A percentile compares a stretch with the other conserved stretches of the same genome.
Conservation (phyloP, 2,113 vertebrate species). For the Cnemophilus loriae region DNA sequence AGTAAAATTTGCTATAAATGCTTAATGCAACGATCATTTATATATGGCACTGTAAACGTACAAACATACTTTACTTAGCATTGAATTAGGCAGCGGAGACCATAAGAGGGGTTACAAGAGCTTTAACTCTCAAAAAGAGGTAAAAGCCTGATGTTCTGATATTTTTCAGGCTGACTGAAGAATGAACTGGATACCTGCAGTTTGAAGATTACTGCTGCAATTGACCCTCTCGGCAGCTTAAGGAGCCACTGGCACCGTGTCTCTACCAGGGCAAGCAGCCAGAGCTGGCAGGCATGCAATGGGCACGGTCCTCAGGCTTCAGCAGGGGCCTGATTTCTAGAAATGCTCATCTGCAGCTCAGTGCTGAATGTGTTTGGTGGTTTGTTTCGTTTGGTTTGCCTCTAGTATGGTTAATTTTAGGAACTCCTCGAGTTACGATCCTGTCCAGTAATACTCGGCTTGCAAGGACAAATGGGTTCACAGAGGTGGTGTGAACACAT, state of each 20-base stretch:
- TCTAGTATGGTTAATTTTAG: fast-evolving
- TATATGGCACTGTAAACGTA: slow-evolving; percentile 3
- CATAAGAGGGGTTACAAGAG: not conserved
- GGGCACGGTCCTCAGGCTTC: not conserved
- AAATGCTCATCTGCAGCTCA: not conserved
- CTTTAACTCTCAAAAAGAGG: not conserved
- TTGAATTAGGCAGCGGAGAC: not conserved
- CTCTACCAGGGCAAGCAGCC: not conserved
- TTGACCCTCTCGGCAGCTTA: not conserved
- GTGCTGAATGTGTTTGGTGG: not conserved
- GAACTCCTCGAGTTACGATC: not conserved
- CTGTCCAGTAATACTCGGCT: not conserved
- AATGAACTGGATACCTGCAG: not conserved
- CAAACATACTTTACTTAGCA: not conserved
- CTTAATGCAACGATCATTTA: slow-evolving; percentile 49
- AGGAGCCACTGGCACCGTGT: not conserved
- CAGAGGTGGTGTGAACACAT: not conserved
- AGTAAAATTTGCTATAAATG: slow-evolving; percentile 40
- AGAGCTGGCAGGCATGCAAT: not conserved
- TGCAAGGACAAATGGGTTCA: not conserved
- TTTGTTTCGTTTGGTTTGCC: not conserved
- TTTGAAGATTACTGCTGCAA: not conserved
- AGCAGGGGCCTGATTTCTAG: not conserved
- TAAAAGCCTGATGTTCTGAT: not conserved
- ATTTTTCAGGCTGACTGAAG: not conserved